Evolutionary conservation across 2,797 vertebrate species (phyloP), one percentile per base, ranked within the genome.

Genomic region (Lepus oiostolus): DNA sequence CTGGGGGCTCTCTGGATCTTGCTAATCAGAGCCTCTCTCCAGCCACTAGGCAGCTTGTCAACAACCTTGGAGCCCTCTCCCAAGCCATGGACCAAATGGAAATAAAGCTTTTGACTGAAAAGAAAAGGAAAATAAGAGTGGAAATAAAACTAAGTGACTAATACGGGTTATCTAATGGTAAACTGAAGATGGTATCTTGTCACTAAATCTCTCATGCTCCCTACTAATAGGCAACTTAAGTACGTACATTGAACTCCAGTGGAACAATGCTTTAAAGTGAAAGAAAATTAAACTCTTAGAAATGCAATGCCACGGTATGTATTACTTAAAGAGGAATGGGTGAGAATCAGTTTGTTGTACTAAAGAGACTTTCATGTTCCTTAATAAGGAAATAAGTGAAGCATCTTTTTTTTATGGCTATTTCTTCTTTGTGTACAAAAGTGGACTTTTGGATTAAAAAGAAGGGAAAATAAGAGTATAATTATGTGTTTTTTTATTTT

Each of bases 221-320:
- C 54, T 35, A 13, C 52, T 68, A 79, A 50, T 11, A 83, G 60
- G n/a, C 76, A 86, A 60, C 47, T 60, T 74, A 81, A 52, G 32
- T 19, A 68, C 26, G 62, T 35, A 47, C 38, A 35, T 54, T 32
- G 72, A 79, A 62, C 65, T 70, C n/a, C 0, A 63, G 24, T 65
- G 30, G 35, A 35, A 58, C 75, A 84, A 58, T 92, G 54, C 12
- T 75, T 77, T 94, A 82, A 83, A 88, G n/a, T 54, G 19, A 93
- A 89, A 81, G 62, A 81, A 90, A 88, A 86, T 32, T 21, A 50
- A 86, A 68, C 60, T 24, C 38, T 35, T 74, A 74, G 65, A 93
- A 93, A 32, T 68, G 75, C 28, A 85, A 47, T 70, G 4, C 54
- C 28, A 74, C 7, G 24, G 81, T 81, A 87, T 0, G 6, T 52